A percentile compares a stretch with the other conserved stretches of the same genome.
phyloP scores from a whole-genome alignment of 2,888 invertebrate species.

The Volucella inanis region DNA sequence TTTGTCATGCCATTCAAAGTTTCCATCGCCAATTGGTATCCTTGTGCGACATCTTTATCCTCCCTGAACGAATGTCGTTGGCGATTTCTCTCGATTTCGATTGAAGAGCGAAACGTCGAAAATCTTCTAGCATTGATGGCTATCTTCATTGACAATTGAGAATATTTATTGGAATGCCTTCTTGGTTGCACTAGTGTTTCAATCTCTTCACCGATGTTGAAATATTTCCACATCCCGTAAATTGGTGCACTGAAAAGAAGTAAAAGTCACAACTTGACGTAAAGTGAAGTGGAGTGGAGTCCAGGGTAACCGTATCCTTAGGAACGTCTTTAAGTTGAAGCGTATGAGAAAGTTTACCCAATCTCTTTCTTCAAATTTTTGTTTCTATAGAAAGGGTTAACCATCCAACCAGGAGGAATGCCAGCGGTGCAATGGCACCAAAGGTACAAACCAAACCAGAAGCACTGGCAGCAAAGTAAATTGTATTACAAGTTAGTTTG shows the following conservation, averaged over 20 bases:
- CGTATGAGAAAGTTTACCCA: conserved; percentile 39
- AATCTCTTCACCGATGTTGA: conserved; percentile 16
- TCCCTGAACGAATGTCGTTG: conserved; percentile 24
- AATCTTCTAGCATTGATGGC: conserved; percentile 38
- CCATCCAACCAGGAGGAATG: conserved; percentile 16
- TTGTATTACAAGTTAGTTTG: conserved; percentile 71
- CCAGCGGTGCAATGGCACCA: conserved; percentile 12
- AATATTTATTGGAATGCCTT: conserved; percentile 27
- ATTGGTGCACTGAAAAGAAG: conserved; percentile 25
- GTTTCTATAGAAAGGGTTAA: not conserved
- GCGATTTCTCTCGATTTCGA: not conserved
- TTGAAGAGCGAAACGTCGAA: not conserved
- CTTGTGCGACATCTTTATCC: conserved; percentile 18
- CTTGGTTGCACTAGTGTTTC: not conserved
- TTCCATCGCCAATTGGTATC: not conserved
- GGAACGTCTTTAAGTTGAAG: conserved; percentile 18
- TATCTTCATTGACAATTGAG: conserved; percentile 49
- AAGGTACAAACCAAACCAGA: not conserved
- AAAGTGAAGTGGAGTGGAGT: not conserved
- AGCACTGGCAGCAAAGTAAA: conserved; percentile 48
- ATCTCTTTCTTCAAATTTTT: not conserved
- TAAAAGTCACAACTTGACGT: not conserved
- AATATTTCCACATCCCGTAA: conserved; percentile 53
- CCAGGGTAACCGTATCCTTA: not conserved
- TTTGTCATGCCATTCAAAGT: conserved; percentile 8